These are phyloP conservation scores for Gallinago jamesoni DNA, from an alignment of 2,113 vertebrate genomes.

Conservation along the genomic window DNA sequence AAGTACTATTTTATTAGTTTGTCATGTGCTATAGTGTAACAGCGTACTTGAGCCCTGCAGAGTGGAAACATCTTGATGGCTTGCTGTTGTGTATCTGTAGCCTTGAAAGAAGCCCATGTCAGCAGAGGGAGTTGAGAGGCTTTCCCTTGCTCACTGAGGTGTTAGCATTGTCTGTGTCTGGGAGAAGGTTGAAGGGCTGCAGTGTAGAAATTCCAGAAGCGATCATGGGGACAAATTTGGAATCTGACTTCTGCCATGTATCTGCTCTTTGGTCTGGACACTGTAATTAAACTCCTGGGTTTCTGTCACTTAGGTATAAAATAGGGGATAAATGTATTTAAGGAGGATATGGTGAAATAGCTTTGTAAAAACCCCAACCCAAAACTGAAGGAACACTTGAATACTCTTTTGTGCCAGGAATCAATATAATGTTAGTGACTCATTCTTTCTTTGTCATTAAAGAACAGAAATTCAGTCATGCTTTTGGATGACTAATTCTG, in stretches of 20 bases:
- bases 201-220: neutral
- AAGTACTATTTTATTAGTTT: neutral
- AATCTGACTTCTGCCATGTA: neutral
- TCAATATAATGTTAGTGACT: neutral
- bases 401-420: neutral
- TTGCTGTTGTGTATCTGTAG: neutral
- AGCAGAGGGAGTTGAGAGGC: neutral
- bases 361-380: neutral
- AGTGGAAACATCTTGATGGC: neutral
- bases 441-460: neutral
- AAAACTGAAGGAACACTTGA: neutral
- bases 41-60: neutral
- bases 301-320: neutral
- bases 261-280: neutral
- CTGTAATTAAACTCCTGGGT: neutral
- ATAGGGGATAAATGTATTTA: neutral
- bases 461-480: neutral
- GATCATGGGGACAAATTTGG: neutral
- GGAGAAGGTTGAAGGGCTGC: neutral
- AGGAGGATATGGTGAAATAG: neutral
- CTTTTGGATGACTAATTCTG: constrained; percentile 37
- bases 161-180: neutral
- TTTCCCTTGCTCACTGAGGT: neutral
- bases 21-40: neutral
- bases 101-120: neutral